Evolutionary conservation across 2,113 vertebrate species (phyloP), one percentile per base, ranked within the genome.

Genomic region (Synodontis membranacea): DNA sequence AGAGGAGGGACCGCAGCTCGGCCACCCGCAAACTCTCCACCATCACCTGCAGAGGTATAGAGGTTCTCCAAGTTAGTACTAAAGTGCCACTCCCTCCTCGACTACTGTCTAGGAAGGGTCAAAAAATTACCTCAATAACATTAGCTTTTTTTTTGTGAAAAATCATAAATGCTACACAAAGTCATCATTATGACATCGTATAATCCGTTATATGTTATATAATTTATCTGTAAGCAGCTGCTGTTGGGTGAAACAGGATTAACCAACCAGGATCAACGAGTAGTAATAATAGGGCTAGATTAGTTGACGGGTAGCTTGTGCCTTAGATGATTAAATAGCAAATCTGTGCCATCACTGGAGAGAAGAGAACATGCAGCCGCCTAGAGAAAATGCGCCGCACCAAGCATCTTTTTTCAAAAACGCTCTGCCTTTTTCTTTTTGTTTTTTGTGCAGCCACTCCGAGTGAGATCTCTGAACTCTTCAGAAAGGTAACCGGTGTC

Each of bases 21-120:
- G 95, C 95, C 84, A 97, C 96, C 84, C 96, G 94, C 90, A 97
- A 96, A 90, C 94, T 95, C 95, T 96, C 96, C 92, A 97, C 95
- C 96, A 97, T 97, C 91, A 95, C 95, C 96, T 97, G 85, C 2
- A 44, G 3, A 46, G 48, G 56, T 44, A 42, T 5, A 0, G 82
- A 31, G 4, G 25, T 19, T 86, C 10, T 74, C 34, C 6, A 2
- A 17, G 21, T 54, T 42, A 74, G 6, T 28, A 37, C 5, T 23
- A 10, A 39, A 70, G 21, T 52, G 21, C 31, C n/a, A 54, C 62
- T 46, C 44, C 80, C 39, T 62, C 0, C 56, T 44, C 37, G 31
- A 19, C 7, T 31, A 21, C 7, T 19, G 25, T 17, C 9, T 5
- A 5, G 42, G 14, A 5, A 68, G 2, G n/a, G 31, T 64, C 37